Conservation (phyloP, 1,140 invertebrate species). For the Polypedilum vanderplanki region DNA sequence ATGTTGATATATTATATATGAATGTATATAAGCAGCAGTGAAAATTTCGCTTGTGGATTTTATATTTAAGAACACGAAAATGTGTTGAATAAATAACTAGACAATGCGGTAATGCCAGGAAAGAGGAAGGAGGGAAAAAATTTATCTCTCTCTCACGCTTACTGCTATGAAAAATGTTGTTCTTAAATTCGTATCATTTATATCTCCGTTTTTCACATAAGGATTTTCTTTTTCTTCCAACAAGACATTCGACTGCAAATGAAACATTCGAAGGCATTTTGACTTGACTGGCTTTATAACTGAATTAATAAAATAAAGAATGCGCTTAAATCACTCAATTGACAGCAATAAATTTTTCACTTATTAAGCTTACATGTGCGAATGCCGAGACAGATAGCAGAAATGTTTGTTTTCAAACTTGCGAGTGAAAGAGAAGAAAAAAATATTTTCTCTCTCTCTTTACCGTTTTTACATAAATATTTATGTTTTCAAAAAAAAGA, state of each 20-base stretch:
- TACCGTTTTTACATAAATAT: slow-evolving; percentile 7
- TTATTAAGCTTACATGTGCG: no score
- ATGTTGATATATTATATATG: neutral
- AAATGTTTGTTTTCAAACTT: no score
- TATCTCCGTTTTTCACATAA: neutral
- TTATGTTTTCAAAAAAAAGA: slow-evolving; percentile 7
- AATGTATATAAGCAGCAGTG: neutral
- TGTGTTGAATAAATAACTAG: slow-evolving; percentile 14
- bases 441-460: neutral
- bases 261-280: no score
- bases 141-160: neutral
- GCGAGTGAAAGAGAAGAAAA: no score
- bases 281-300: no score
- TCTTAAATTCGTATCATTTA: neutral
- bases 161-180: slow-evolving; percentile 1
- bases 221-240: neutral
- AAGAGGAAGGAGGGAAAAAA: neutral
- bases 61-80: slow-evolving; percentile 19
- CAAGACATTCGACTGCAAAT: neutral
- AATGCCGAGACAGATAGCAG: no score
- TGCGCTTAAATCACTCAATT: no score
- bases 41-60: neutral
- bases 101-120: neutral
- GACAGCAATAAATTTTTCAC: no score
- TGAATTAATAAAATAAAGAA: no score